phyloP scores from a whole-genome alignment of 2,888 invertebrate species.

The Julus scandinavius region DNA sequence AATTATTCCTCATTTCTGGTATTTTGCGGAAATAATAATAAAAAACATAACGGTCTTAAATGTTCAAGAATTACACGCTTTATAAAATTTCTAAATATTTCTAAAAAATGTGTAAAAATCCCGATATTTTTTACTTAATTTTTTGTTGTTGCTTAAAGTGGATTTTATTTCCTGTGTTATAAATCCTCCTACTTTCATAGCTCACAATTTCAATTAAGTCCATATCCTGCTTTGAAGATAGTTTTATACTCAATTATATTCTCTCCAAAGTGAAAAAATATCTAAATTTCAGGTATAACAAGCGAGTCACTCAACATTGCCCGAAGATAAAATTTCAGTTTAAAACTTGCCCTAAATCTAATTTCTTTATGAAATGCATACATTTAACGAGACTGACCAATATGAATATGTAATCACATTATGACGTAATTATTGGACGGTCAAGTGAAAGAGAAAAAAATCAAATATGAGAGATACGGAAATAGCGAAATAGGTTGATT shows the following conservation, averaged over 20 bases:
- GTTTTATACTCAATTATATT: background rate
- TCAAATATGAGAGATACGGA: background rate
- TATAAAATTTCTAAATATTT: background rate
- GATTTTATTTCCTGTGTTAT: too few relatives aligned
- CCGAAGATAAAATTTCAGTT: background rate
- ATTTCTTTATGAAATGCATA: background rate
- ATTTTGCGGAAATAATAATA: background rate
- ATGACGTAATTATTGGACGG: background rate
- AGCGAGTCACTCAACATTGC: background rate
- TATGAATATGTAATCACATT: background rate
- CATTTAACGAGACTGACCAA: constrained; percentile 17
- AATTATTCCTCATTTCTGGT: background rate
- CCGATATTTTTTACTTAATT: background rate
- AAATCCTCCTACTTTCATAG: too few relatives aligned
- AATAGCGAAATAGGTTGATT: constrained; percentile 8
- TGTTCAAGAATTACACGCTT: constrained; percentile 7
- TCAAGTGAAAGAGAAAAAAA: background rate
- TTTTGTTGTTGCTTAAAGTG: background rate
- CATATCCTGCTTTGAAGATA: background rate
- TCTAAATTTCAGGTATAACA: background rate
- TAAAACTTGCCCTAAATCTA: background rate
- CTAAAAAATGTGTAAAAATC: background rate
- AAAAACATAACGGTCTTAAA: too few relatives aligned
- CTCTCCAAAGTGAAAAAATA: too few relatives aligned
- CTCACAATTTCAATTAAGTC: background rate